Evolutionary conservation across 2,797 vertebrate species (phyloP).

Genomic region (Nyctibius grandis): DNA sequence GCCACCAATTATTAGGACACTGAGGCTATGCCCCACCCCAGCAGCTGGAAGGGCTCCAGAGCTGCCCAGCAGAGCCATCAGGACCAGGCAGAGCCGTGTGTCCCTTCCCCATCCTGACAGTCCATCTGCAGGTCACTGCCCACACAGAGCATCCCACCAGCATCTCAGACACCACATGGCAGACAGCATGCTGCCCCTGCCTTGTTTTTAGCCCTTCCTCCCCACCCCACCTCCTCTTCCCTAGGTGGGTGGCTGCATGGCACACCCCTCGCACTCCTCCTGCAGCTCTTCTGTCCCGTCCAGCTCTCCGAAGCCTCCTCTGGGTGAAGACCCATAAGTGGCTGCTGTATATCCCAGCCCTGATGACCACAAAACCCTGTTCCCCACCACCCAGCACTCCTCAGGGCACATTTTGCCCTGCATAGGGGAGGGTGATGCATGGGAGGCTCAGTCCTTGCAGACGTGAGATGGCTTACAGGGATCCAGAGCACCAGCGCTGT

Average conservation of each 20-base stretch:
- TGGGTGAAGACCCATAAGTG: not conserved
- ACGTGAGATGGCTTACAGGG: fast-evolving
- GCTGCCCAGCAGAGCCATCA: fast-evolving
- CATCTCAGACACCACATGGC: not conserved
- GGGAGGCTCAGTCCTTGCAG: not conserved
- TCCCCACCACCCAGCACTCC: fast-evolving
- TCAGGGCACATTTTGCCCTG: not conserved
- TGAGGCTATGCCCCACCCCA: not conserved
- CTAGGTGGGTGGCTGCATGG: not conserved
- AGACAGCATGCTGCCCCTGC: not conserved
- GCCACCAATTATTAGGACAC: too few relatives aligned
- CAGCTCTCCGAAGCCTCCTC: not conserved
- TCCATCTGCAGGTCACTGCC: not conserved
- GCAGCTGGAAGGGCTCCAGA: not conserved
- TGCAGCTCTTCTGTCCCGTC: not conserved
- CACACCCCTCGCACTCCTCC: not conserved
- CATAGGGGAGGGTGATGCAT: not conserved
- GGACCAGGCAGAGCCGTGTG: fast-evolving
- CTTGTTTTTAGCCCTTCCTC: not conserved
- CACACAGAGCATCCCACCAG: not conserved
- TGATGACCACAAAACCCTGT: not conserved
- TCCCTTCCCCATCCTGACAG: not conserved
- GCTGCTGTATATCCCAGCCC: not conserved
- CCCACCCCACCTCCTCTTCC: not conserved
- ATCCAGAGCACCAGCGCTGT: not conserved